phyloP scores from a whole-genome alignment of 1,140 invertebrate genomes.

The Penaeus indicus region DNA sequence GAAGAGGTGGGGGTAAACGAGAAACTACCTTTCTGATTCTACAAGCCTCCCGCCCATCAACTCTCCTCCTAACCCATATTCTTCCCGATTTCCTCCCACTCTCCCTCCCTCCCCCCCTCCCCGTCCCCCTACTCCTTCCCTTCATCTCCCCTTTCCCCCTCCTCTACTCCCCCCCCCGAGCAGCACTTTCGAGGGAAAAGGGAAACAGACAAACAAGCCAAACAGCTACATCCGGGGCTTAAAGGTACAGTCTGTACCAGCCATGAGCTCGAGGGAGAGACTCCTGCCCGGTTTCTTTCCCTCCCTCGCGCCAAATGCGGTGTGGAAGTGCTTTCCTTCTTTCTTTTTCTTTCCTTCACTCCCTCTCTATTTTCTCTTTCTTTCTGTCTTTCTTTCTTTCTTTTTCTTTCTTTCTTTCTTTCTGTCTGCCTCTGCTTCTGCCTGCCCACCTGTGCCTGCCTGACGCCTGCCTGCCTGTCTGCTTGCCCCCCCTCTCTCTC shows the following conservation, averaged over 20 bases:
- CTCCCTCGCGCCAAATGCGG: no score
- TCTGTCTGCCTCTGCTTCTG: background rate
- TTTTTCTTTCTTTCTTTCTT: background rate
- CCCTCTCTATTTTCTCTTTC: background rate
- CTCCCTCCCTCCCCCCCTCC: background rate
- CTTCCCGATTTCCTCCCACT: background rate
- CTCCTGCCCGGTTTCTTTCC: no score
- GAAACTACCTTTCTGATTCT: background rate
- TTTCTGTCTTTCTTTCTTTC: background rate
- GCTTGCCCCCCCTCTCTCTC: constrained; percentile 19
- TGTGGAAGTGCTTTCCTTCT: background rate
- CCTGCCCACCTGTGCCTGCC: constrained; percentile 12
- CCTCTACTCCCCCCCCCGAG: no score
- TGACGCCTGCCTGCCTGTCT: background rate
- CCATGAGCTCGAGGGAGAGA: no score
- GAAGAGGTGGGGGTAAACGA: no score
- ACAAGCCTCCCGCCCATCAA: background rate
- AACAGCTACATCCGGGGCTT: no score
- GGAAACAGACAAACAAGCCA: no score
- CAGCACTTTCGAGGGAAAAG: no score
- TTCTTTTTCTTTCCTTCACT: background rate
- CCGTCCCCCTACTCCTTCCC: background rate
- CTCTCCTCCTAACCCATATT: background rate
- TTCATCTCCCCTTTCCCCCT: no score
- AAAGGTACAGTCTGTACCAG: no score